Percentiles rank a stretch among this genome's conserved stretches.
phyloP scores from a whole-genome alignment of 2,888 invertebrate genomes.

The Andricus curvator region DNA sequence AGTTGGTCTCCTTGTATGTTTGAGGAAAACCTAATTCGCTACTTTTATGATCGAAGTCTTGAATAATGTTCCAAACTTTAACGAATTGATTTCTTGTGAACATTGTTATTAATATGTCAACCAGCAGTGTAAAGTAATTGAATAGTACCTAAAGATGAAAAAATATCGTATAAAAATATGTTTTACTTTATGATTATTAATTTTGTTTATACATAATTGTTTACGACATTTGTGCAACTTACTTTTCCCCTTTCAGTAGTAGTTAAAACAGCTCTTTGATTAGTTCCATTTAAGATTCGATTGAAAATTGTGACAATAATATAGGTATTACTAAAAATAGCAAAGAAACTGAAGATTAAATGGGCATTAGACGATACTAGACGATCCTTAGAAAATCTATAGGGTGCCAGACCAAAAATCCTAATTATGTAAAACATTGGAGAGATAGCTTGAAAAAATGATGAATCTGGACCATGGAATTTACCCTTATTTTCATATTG shows the following conservation, averaged over 20 bases:
- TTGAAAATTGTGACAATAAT: slow-evolving; percentile 52
- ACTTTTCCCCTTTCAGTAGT: slow-evolving; percentile 30
- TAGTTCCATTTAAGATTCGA: not conserved
- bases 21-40: slow-evolving; percentile 63
- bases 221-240: not conserved
- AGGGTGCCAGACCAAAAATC: slow-evolving; percentile 72
- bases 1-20: slow-evolving; percentile 51
- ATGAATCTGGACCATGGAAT: slow-evolving; percentile 64
- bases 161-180: not conserved
- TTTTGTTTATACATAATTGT: no score
- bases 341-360: slow-evolving; percentile 52
- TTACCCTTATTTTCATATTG: slow-evolving; percentile 5
- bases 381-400: slow-evolving; percentile 62
- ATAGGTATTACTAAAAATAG: slow-evolving; percentile 56
- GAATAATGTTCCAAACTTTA: slow-evolving; percentile 69
- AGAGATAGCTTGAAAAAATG: slow-evolving; percentile 67
- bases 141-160: slow-evolving; percentile 57
- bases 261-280: not conserved
- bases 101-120: slow-evolving; percentile 57
- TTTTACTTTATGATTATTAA: not conserved
- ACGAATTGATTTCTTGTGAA: slow-evolving; percentile 57
- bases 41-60: slow-evolving; percentile 67
- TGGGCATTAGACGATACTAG: slow-evolving; percentile 61
- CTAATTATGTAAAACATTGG: slow-evolving; percentile 66
- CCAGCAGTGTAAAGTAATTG: slow-evolving; percentile 62